Conservation (phyloP, 2,113 vertebrate genomes). For the Ascaphus truei region DNA sequence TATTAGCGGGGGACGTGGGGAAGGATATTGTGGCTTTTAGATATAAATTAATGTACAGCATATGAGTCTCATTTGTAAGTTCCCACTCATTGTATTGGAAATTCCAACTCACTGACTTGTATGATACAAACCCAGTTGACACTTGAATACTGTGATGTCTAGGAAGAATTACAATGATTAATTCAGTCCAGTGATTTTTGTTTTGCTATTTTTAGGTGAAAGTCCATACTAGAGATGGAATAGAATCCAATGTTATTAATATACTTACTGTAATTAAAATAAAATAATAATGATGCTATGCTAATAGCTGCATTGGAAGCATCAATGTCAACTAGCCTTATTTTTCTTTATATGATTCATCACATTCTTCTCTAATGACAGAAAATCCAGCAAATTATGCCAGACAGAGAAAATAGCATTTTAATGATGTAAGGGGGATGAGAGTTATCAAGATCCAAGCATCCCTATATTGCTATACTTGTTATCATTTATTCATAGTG, state of each 20-base stretch:
- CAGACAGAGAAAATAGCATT: slow-evolving; percentile 10
- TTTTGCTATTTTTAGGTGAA: neutral
- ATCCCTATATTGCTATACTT: slow-evolving; percentile 22
- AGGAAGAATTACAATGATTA: no score
- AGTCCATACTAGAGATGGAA: neutral
- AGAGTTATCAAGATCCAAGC: slow-evolving; percentile 5
- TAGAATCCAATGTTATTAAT: neutral
- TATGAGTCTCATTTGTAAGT: no score
- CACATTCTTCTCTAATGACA: neutral
- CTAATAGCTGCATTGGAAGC: neutral
- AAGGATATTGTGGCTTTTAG: no score
- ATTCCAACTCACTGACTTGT: no score
- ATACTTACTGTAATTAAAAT: neutral
- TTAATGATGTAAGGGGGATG: slow-evolving; percentile 20
- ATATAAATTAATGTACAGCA: no score
- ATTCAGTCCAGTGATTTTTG: no score
- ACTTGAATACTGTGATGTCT: no score
- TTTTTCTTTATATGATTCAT: neutral
- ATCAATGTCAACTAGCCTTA: neutral
- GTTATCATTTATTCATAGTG: slow-evolving; percentile 36
- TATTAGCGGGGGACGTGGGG: no score
- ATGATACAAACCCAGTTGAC: no score
- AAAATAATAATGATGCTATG: neutral
- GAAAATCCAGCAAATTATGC: slow-evolving; percentile 7
- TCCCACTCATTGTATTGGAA: no score